These are phyloP conservation scores for Manis crassicaudata DNA, from an alignment of 2,797 vertebrate species.

Conservation along the genomic window DNA sequence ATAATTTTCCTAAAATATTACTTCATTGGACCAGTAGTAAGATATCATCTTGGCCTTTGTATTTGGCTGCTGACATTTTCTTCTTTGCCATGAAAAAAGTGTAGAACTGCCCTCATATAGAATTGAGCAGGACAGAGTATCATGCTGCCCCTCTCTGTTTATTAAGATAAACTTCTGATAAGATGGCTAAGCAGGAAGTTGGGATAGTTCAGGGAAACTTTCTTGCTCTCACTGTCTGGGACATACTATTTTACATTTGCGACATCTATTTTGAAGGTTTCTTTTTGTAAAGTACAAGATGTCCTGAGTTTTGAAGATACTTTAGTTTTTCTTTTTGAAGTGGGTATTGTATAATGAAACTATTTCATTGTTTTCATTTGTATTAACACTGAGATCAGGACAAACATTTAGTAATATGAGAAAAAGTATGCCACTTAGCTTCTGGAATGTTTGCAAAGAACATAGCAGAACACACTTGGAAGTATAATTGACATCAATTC, in stretches of 20 bases:
- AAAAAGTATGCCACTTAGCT: slow-evolving; percentile 27
- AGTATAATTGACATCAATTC: slow-evolving; percentile 7
- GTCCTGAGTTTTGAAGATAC: slow-evolving; percentile 64
- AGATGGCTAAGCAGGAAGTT: slow-evolving; percentile 80
- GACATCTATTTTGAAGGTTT: slow-evolving; percentile 49
- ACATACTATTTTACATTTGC: neutral
- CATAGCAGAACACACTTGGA: slow-evolving; percentile 60
- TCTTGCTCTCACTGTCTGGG: neutral
- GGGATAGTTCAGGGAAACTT: slow-evolving; percentile 77
- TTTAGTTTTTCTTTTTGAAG: slow-evolving; percentile 61
- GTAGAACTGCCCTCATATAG: slow-evolving; percentile 71
- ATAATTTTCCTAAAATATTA: slow-evolving; percentile 83
- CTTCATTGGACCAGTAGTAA: slow-evolving; percentile 80
- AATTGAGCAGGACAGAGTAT: slow-evolving; percentile 77
- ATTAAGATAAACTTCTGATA: slow-evolving; percentile 85
- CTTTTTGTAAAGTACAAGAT: slow-evolving; percentile 58
- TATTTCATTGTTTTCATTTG: slow-evolving; percentile 79
- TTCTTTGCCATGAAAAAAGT: slow-evolving; percentile 82
- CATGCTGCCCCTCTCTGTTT: slow-evolving; percentile 73
- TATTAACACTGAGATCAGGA: slow-evolving; percentile 69
- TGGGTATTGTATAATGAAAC: slow-evolving; percentile 59
- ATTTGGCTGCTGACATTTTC: slow-evolving; percentile 86
- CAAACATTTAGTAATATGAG: slow-evolving; percentile 63
- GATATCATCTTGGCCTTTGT: slow-evolving; percentile 89
- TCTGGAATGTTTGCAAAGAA: slow-evolving; percentile 67